Evolutionary conservation across 2,888 invertebrate species (phyloP).

Genomic region (Micropterix aruncella): DNA sequence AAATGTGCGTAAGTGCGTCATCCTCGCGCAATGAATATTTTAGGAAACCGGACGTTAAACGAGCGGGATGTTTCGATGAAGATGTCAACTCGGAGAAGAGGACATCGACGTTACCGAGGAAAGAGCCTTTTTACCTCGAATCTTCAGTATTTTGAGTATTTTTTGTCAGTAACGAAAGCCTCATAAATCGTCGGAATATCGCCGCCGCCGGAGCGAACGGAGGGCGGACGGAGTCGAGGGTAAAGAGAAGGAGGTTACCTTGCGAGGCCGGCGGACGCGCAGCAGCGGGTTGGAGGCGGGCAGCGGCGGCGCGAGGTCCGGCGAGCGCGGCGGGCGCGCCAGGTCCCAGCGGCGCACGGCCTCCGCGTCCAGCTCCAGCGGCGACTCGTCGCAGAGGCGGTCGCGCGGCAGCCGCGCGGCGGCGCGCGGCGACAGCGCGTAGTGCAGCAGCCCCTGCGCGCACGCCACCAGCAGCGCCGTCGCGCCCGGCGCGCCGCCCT

Average conservation of each 20-base stretch:
- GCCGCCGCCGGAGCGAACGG: too few relatives aligned
- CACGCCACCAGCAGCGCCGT: constrained; percentile 87
- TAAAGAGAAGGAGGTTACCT: background rate
- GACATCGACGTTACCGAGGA: too few relatives aligned
- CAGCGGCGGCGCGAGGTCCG: constrained; percentile 66
- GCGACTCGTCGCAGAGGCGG: constrained; percentile 72
- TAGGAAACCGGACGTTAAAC: too few relatives aligned
- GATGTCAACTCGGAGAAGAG: too few relatives aligned
- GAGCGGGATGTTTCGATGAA: too few relatives aligned
- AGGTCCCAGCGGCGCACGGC: constrained; percentile 86
- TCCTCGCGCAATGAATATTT: too few relatives aligned
- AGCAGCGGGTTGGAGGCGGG: constrained; percentile 51
- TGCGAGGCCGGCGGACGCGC: constrained; percentile 12
- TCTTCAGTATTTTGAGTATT: background rate
- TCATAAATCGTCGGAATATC: too few relatives aligned
- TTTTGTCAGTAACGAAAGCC: too few relatives aligned
- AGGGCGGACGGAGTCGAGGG: too few relatives aligned
- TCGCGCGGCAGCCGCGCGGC: constrained; percentile 79
- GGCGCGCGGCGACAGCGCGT: constrained; percentile 84
- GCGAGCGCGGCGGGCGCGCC: constrained; percentile 44
- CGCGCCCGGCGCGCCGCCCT: constrained; percentile 22
- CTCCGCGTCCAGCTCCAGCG: constrained; percentile 73
- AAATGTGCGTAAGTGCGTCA: too few relatives aligned
- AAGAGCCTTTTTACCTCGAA: background rate
- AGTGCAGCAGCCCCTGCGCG: constrained; percentile 74